Base-by-base conservation (phyloP, 2,888 invertebrate genomes). In the Eupithecia tripunctaria region DNA sequence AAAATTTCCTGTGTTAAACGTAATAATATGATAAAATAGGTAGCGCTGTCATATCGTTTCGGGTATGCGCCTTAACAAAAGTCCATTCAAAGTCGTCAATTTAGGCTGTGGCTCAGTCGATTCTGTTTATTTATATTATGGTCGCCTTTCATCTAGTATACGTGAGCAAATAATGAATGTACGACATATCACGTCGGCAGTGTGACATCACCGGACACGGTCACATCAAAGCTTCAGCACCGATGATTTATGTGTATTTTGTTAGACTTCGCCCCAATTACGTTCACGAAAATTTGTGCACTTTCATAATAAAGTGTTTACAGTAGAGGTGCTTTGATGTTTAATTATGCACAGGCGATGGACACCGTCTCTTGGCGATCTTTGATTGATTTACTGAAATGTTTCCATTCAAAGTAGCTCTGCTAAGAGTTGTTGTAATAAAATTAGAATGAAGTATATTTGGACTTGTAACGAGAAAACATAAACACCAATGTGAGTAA, bases 161-260 rank as follows among this genome's bases (percentile, higher is more conserved):
- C 91, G 92, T 93, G 93, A 91, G 91, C 88, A 91, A 94, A 93
- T 93, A 92, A 93, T 90, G 89, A 92, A 91, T 92, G 92, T 91
- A 91, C 84, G 89, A 91, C 92, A 90, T 91, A 91, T 90, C 88
- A 88, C 85, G 80, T 84, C 56, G 56, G 56, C 56, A 14, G 85
- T 82, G 82, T 85, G 93, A 92, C 94, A 92, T 92, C 92, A 92
- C 83, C 90, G 90, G 92, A 93, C 91, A 90, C 89, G 91, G 87
- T 79, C 86, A 94, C 92, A 90, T 94, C 94, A 94, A 94, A 94
- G 93, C 85, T 81, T 79, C 81, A 80, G 84, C 86, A 80, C 83
- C 81, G 76, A 89, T 93, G 93, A 93, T 93, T 91, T 93, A 94
- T 92, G 88, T 83, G 85, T 91, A 91, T 91, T 90, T 91, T 91